Conservation (phyloP, 2,113 vertebrate genomes). For the Clarias gariepinus region DNA sequence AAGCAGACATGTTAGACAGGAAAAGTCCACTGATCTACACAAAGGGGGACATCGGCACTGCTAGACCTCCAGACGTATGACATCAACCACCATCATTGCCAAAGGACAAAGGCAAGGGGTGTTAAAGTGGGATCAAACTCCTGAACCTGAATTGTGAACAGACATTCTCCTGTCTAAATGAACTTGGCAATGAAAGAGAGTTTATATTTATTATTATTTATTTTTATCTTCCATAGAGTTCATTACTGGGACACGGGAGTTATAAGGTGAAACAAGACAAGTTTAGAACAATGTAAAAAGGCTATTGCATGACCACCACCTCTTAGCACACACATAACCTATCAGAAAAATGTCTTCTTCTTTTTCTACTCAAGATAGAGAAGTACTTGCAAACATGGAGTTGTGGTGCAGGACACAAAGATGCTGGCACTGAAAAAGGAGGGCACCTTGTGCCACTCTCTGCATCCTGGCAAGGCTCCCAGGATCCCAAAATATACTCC, state of each 20-base stretch:
- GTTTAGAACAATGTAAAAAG: background rate
- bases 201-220: background rate
- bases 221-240: background rate
- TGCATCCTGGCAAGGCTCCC: background rate
- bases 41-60: conserved; percentile 30
- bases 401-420: conserved; percentile 10
- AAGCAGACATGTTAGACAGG: conserved; percentile 53
- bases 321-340: background rate
- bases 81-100: conserved; percentile 40
- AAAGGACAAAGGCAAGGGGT: conserved; percentile 19
- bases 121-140: background rate
- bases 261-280: background rate
- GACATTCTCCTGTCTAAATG: background rate
- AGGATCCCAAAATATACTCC: conserved; percentile 34
- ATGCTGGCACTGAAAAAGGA: conserved; percentile 38
- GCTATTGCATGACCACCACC: background rate
- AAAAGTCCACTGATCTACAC: conserved; percentile 57
- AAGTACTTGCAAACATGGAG: conserved; percentile 30
- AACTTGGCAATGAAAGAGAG: background rate
- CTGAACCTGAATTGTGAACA: background rate
- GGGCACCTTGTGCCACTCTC: conserved; percentile 39
- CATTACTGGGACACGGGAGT: background rate
- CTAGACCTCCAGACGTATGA: conserved; percentile 53
- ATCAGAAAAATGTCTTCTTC: background rate
- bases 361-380: conserved; percentile 36